Percentiles rank a stretch among this genome's conserved stretches.
phyloP scores from a whole-genome alignment of 2,888 invertebrate species.

The Ectemnius continuus region DNA sequence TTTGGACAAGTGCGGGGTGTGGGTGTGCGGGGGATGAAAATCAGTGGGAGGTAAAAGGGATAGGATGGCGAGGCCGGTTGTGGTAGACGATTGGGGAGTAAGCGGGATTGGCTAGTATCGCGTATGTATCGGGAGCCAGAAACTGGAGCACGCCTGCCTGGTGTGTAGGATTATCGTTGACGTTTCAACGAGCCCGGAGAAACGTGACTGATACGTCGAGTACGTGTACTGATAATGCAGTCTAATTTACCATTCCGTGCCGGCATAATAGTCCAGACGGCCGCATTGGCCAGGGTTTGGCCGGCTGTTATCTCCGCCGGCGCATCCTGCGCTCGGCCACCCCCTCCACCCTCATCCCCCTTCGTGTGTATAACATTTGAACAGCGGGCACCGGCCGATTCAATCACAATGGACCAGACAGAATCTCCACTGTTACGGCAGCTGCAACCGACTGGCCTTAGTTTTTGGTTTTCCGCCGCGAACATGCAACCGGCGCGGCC shows the following conservation, averaged over 20 bases:
- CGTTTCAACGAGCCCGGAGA: conserved; percentile 38
- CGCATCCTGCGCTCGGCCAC: not conserved
- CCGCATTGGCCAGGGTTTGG: conserved; percentile 26
- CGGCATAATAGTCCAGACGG: conserved; percentile 46
- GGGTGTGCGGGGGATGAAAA: no score
- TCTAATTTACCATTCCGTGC: conserved; percentile 53
- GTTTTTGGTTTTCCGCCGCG: no score
- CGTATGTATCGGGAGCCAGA: not conserved
- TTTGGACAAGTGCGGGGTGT: no score
- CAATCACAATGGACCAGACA: conserved; percentile 14
- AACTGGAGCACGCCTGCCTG: conserved; percentile 27
- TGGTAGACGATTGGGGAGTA: no score
- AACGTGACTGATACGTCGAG: conserved; percentile 40
- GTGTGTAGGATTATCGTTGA: conserved; percentile 50
- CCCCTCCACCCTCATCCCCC: no score
- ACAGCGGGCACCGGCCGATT: not conserved
- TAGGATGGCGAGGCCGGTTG: no score
- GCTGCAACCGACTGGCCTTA: no score
- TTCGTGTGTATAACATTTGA: not conserved
- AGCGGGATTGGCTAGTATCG: no score
- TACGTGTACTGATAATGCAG: conserved; percentile 48
- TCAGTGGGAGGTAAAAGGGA: no score
- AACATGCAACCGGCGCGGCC: no score
- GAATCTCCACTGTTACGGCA: no score
- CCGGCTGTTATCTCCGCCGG: not conserved